Percentiles rank a stretch among this genome's conserved stretches.
Conservation (phyloP, 2,797 vertebrate genomes). For the Enteromius treurensis region DNA sequence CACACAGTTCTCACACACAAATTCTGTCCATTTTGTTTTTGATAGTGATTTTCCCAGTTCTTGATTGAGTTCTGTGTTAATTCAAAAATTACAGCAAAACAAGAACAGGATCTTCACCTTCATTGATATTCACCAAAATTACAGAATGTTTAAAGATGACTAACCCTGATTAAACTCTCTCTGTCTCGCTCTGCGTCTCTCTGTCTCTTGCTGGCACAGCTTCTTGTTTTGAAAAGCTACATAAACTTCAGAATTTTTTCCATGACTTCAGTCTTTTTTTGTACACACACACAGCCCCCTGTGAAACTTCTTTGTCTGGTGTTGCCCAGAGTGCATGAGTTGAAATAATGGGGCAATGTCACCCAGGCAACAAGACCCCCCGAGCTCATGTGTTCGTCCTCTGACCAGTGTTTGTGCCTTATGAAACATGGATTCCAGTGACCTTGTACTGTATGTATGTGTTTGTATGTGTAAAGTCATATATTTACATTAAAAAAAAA, state of each 20-base stretch:
- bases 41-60: background rate
- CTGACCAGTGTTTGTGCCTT: slow-evolving; percentile 16
- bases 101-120: background rate
- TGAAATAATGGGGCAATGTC: slow-evolving; percentile 55
- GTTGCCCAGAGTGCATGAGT: slow-evolving; percentile 50
- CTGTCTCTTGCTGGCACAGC: slow-evolving; percentile 45
- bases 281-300: slow-evolving; percentile 45
- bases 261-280: slow-evolving; percentile 78
- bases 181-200: slow-evolving; percentile 37
- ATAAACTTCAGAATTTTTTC: slow-evolving; percentile 83
- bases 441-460: background rate
- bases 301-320: slow-evolving; percentile 57
- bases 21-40: background rate
- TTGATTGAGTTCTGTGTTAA: background rate
- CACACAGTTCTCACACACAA: background rate
- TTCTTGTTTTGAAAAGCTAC: slow-evolving; percentile 79
- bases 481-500: background rate
- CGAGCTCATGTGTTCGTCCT: slow-evolving; percentile 9
- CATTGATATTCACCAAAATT: background rate
- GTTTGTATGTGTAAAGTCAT: background rate
- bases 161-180: slow-evolving; percentile 19
- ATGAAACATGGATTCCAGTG: slow-evolving; percentile 37
- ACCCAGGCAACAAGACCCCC: slow-evolving; percentile 52
- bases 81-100: background rate
- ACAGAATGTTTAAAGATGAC: slow-evolving; percentile 26